Conservation (phyloP, 1,140 invertebrate genomes). For the Danaus melanippus region DNA sequence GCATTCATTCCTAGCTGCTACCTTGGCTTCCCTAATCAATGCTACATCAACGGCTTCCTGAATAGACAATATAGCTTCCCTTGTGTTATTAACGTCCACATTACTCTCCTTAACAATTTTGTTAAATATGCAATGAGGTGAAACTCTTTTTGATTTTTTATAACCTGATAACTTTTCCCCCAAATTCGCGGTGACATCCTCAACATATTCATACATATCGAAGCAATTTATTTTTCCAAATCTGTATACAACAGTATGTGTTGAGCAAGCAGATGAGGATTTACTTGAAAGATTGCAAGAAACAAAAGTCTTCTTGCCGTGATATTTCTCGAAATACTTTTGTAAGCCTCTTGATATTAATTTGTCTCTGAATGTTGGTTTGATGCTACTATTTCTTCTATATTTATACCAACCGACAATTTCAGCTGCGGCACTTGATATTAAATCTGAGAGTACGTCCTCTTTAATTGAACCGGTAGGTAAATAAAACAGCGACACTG, state of each 20-base stretch:
- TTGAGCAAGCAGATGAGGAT: conserved; percentile 57
- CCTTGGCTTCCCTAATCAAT: conserved; percentile 52
- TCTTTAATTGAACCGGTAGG: conserved; percentile 72
- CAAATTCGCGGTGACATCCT: conserved; percentile 65
- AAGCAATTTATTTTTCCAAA: conserved; percentile 67
- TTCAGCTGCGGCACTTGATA: conserved; percentile 68
- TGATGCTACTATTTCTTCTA: conserved; percentile 65
- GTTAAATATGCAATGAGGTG: conserved; percentile 51
- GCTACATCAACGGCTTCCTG: conserved; percentile 58
- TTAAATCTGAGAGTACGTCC: conserved; percentile 66
- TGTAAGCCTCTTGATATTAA: conserved; percentile 74
- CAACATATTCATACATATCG: conserved; percentile 63
- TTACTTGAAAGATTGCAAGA: conserved; percentile 72
- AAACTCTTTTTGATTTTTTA: conserved; percentile 40
- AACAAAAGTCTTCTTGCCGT: conserved; percentile 65
- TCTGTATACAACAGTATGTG: conserved; percentile 74
- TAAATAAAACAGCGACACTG: conserved; percentile 70
- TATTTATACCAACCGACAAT: conserved; percentile 78
- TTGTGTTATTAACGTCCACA: conserved; percentile 50
- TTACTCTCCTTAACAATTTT: conserved; percentile 59
- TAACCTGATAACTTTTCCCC: conserved; percentile 65
- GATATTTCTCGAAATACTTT: conserved; percentile 68
- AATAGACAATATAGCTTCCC: conserved; percentile 55
- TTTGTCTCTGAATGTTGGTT: conserved; percentile 72
- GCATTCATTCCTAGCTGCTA: conserved; percentile 58